Conservation (phyloP, 2,797 vertebrate species). For the Eulemur mongoz region DNA sequence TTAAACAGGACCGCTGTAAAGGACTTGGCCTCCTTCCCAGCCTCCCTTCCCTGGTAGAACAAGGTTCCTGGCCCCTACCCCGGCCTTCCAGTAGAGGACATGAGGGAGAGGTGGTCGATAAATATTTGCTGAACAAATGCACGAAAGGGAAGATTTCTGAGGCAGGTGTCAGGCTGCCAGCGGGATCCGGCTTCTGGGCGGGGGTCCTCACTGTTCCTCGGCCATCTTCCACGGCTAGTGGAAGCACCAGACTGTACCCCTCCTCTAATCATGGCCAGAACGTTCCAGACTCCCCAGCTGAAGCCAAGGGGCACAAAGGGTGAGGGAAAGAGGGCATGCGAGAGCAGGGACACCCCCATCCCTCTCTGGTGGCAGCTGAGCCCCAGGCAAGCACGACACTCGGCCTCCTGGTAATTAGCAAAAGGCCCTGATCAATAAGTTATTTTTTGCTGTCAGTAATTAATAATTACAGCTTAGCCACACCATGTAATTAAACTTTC, state of each 20-base stretch:
- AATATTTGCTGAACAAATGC: slow-evolving; percentile 63
- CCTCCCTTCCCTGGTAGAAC: slow-evolving; percentile 53
- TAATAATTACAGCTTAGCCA: slow-evolving; percentile 87
- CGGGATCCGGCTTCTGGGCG: neutral
- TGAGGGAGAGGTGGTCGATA: slow-evolving; percentile 43
- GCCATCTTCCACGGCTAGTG: neutral
- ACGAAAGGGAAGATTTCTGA: neutral
- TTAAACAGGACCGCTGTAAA: slow-evolving; percentile 67
- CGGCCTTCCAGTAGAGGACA: slow-evolving; percentile 65
- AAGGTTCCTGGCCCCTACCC: slow-evolving; percentile 48
- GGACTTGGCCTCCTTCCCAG: slow-evolving; percentile 73
- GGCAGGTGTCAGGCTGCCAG: slow-evolving; percentile 9
- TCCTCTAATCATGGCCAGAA: neutral
- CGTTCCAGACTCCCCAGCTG: neutral
- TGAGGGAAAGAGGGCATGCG: neutral
- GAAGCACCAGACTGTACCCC: neutral
- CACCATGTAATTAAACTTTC: slow-evolving; percentile 86
- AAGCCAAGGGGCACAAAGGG: neutral
- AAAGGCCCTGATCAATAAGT: slow-evolving; percentile 86
- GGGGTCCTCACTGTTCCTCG: neutral
- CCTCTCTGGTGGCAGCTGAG: slow-evolving; percentile 36
- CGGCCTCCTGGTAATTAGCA: slow-evolving; percentile 83
- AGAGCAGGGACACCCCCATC: neutral
- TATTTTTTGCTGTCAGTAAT: slow-evolving; percentile 87
- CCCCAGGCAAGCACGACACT: slow-evolving; percentile 66